Evolutionary conservation across 1,140 invertebrate genomes (phyloP), one percentile per base, ranked within the genome.

Genomic region (Dreissena polymorpha): DNA sequence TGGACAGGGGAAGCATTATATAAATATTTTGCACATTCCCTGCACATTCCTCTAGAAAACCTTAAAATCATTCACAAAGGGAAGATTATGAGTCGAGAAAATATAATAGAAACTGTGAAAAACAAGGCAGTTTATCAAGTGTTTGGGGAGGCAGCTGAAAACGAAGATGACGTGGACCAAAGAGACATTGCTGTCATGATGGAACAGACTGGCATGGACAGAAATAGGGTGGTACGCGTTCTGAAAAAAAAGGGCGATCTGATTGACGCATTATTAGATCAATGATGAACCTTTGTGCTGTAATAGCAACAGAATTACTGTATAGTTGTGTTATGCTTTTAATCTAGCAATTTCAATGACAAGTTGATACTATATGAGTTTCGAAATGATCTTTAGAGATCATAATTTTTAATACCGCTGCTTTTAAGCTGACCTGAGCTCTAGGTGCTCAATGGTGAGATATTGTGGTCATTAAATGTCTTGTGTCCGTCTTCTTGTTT

Each of bases 191-290:
- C 87, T 29, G 80, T 89, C 16, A 75, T 91, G 72, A 91, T 91
- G 90, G 76, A 69, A 49, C 90, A 91, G 64, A 79, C 88, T 63
- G 68, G 75, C 25, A 77, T 90, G 14, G 85, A 87, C n/a, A 86
- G 90, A 70, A 90, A 91, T 80, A 84, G 75, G 13, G 90, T 89
- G 68, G 83, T 91, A 16, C 39, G 82, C 12, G 86, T 87, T 21
- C 77, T 91, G 18, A 84, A 84, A 60, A 78, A 88, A 60, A 95
- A 95, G 87, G 96, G 97, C 92, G 96, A 97, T 83, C 76, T 91
- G 13, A 81, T 89, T 64, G 88, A 92, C 86, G 90, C 90, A 57
- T 89, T 91, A 75, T 85, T 92, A 29, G 85, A 86, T 57, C 90
- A 89, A 75, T 88, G 75, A 82, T 78, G 77, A 84, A 60, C 39